These are phyloP conservation scores for Agapostemon virescens DNA, from an alignment of 2,888 invertebrate genomes.

Conservation along the genomic window DNA sequence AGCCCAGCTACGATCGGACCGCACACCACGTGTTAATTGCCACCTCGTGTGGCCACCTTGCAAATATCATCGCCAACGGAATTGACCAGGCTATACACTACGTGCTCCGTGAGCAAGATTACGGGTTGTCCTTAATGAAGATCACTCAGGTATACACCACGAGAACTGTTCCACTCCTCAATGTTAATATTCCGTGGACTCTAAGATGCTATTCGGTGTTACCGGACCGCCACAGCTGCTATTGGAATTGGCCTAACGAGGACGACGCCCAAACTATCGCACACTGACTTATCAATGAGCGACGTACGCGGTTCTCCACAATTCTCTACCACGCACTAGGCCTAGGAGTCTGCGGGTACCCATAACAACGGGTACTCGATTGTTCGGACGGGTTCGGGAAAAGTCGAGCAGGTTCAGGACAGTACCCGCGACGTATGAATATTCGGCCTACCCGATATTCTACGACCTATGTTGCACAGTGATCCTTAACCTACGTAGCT, in stretches of 20 bases:
- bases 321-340: background rate
- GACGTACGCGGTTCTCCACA: background rate
- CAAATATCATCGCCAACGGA: slow-evolving; percentile 50
- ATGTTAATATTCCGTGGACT: slow-evolving; percentile 15
- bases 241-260: slow-evolving; percentile 8
- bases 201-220: background rate
- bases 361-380: no score
- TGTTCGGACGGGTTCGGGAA: no score
- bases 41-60: slow-evolving; percentile 55
- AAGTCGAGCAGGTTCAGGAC: no score
- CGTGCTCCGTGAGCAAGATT: slow-evolving; percentile 34
- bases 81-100: slow-evolving; percentile 17
- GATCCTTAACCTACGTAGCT: no score
- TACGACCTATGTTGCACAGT: no score
- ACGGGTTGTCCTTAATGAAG: slow-evolving; percentile 52
- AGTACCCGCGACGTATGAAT: no score
- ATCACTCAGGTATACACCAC: slow-evolving; percentile 12
- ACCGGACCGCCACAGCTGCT: background rate
- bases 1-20: slow-evolving; percentile 34
- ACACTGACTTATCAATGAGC: background rate
- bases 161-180: slow-evolving; percentile 1
- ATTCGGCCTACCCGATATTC: no score
- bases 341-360: no score
- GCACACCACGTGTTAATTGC: slow-evolving; percentile 53
- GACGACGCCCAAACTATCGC: background rate